Evolutionary conservation across 2,113 vertebrate genomes (phyloP).

Genomic region (Elachura formosa): DNA sequence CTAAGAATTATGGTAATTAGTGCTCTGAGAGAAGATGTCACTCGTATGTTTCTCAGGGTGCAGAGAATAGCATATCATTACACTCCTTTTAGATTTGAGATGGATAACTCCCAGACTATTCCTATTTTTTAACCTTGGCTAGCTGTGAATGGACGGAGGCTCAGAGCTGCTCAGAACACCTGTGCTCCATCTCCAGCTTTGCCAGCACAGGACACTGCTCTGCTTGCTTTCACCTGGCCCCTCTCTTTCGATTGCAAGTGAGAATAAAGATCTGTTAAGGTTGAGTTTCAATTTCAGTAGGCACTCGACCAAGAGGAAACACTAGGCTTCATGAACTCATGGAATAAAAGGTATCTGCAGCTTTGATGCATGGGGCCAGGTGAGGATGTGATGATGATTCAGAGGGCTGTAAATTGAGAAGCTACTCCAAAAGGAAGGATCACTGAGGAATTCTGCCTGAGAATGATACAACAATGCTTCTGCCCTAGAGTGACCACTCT

Average conservation of each 20-base stretch:
- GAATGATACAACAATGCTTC: background rate
- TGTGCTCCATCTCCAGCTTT: background rate
- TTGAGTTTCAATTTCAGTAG: background rate
- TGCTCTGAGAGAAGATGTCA: conserved; percentile 41
- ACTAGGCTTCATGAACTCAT: background rate
- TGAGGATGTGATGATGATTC: background rate
- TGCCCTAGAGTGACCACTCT: background rate
- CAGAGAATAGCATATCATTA: conserved; percentile 39
- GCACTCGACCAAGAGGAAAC: background rate
- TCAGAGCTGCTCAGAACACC: background rate
- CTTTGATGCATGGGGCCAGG: rapidly evolving
- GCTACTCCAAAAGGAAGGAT: background rate
- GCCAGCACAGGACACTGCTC: background rate
- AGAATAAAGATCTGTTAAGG: background rate
- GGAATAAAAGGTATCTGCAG: background rate
- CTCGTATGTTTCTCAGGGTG: conserved; percentile 32
- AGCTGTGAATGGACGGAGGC: background rate
- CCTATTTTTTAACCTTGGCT: conserved; percentile 45
- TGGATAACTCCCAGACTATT: conserved; percentile 13
- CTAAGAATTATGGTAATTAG: conserved; percentile 69
- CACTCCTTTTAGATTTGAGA: conserved; percentile 59
- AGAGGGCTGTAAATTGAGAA: background rate
- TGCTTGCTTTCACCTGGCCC: background rate
- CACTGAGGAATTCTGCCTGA: background rate
- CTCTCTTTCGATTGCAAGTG: background rate